Evolutionary conservation across 2,888 invertebrate genomes (phyloP), one percentile per base, ranked within the genome.

Genomic region (Cloeon dipterum): DNA sequence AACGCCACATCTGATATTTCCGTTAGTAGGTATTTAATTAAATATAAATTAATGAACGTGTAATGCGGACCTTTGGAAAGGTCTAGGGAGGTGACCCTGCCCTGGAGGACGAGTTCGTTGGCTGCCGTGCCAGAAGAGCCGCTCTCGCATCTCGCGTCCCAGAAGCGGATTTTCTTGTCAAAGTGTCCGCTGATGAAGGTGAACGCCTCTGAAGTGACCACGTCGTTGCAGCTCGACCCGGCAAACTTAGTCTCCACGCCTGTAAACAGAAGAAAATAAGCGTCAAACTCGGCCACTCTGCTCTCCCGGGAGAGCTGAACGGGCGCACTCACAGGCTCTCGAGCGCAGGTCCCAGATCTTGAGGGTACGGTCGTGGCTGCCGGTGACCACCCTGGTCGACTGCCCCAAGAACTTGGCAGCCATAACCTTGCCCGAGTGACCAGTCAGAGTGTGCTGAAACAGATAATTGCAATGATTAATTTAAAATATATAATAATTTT

Each of bases 331-430:
- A 75, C 89, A 89, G 40, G 82, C 75, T 58, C 79, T 74, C 62
- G 82, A 85, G 49, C 83, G 71, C 34, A 96, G 70, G 62, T 99
- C 98, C 96, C 96, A 99, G 52, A 96, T 76, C 68, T 96, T 98
- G 41, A 99, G 63, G 20, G 96, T 96, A 45, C 96, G 71, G 62
- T 98, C 98, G 62, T 93, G 83, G 59, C 94, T 93, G 43, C 98
- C 98, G 23, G 93, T 89, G 41, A 94, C 91, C 40, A 94, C 88
- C 66, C 86, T 88, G 42, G 75, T 72, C 13, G 79, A 74, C 48
- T 89, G 88, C 39, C 88, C 81, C 46, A 94, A 73, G 61, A 93
- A 93, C 61, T 86, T 86, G 23, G 94, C 96, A 16, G 93, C 85
- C 71, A 91, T 74, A 45, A 98, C 98, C 65, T 96, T 96, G 37